Base-by-base conservation (phyloP, 2,797 vertebrate genomes). In the Chrysolophus pictus region DNA sequence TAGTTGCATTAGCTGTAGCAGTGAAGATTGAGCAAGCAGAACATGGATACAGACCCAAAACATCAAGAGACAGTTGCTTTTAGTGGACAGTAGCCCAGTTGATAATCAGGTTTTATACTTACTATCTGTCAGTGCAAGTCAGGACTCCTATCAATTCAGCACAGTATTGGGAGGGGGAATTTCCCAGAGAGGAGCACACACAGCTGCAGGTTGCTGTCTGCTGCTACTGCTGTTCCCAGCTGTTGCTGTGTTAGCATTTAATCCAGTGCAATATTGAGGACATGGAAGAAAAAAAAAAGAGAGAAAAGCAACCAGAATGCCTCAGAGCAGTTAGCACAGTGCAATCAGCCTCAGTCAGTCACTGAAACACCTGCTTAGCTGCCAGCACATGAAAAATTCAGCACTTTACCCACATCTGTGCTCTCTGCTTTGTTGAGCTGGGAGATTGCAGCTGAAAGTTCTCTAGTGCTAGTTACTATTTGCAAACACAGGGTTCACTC, bases 401-500 rank as follows among this genome's bases (percentile, higher is more conserved):
- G 10, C 21, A 59, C 19, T 69, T 88, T 17, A 47, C 2, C 69
- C 89, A 23, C 10, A 13, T 42, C 53, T 64, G 9, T 56, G 29
- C 24, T 64, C 12, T 71, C 35, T 81, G 12, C 26, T 87, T 79
- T 78, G 19, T 9, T 56, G 17, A 3, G 58, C 18, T 68, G 49
- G n/a, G n/a, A 60, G 1, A 28, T 55, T 64, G 5, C 3, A 37
- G 6, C 18, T 53, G 42, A 5, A 78, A 70, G 51, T 87, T 79
- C 15, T 47, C 39, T 46, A 24, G 7, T 28, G 79, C 41, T 37
- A 37, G 77, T 94, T 97, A 93, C 76, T 95, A 91, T 97, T 95
- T 97, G 97, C 97, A 97, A 97, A 97, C 95, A 97, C 95, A 97
- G 87, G 85, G 97, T 97, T 96, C 96, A 85, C 94, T 98, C 94